These are phyloP conservation scores for Oenanthe oenanthe DNA, from an alignment of 2,113 vertebrate genomes.

Conservation along the genomic window DNA sequence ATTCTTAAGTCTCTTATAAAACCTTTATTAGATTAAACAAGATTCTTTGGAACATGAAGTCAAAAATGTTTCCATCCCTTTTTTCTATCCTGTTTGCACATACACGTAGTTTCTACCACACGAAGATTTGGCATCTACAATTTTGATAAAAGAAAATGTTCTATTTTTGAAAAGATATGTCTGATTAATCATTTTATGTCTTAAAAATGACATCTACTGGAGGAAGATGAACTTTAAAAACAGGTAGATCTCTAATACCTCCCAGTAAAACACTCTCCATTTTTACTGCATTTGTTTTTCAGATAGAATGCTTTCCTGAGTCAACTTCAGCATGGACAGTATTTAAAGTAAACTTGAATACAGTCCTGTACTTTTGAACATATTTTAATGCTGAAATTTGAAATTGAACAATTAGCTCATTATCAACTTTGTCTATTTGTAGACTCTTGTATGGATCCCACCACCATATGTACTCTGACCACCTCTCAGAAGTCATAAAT, in stretches of 20 bases:
- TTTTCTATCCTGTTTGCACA: neutral
- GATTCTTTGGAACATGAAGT: neutral
- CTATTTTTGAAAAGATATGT: neutral
- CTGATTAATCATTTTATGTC: neutral
- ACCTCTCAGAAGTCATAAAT: neutral
- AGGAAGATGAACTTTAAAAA: neutral
- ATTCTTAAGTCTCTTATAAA: neutral
- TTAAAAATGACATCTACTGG: neutral
- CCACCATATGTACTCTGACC: neutral
- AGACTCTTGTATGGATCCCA: neutral
- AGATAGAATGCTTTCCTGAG: neutral
- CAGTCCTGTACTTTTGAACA: neutral
- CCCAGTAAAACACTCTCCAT: neutral
- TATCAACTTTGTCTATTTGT: neutral
- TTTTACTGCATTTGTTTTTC: neutral
- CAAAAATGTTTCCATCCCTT: neutral
- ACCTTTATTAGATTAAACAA: neutral
- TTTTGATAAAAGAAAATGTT: neutral
- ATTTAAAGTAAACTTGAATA: neutral
- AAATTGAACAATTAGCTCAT: neutral
- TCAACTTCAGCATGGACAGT: neutral
- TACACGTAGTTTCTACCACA: neutral
- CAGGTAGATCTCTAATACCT: neutral
- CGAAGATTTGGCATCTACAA: neutral
- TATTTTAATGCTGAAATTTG: neutral